phyloP scores from a whole-genome alignment of 1,140 invertebrate genomes.

The Drosophila ananassae region DNA sequence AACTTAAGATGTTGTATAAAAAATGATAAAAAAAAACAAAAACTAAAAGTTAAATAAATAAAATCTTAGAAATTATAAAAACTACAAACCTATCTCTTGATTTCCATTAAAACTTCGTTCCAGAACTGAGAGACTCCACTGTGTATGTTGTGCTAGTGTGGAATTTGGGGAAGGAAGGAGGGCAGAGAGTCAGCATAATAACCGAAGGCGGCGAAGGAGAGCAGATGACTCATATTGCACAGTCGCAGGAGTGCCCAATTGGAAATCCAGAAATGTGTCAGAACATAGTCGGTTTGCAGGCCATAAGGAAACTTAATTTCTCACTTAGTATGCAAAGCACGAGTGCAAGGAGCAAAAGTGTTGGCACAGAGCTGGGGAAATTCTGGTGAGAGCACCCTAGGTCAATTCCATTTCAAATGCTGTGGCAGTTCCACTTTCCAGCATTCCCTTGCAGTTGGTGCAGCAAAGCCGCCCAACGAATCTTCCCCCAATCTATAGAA shows the following conservation, averaged over 20 bases:
- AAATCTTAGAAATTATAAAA: too few species aligned
- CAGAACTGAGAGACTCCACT: slow-evolving; percentile 2
- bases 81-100: too few species aligned
- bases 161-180: slow-evolving; percentile 6
- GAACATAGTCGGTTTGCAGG: slow-evolving; percentile 6
- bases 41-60: too few species aligned
- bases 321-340: slow-evolving; percentile 30
- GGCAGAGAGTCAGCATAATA: slow-evolving; percentile 26
- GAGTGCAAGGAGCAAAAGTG: slow-evolving; percentile 8
- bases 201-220: slow-evolving; percentile 43
- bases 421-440: slow-evolving; percentile 36
- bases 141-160: slow-evolving; percentile 5
- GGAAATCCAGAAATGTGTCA: slow-evolving; percentile 35
- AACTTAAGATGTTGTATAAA: too few species aligned
- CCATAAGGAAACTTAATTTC: slow-evolving; percentile 16
- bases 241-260: slow-evolving; percentile 57
- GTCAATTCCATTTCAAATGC: slow-evolving; percentile 13
- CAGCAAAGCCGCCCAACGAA: slow-evolving; percentile 3
- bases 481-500: not conserved
- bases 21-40: not conserved
- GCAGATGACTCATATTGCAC: slow-evolving; percentile 55
- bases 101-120: not conserved
- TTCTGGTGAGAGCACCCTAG: slow-evolving; percentile 11
- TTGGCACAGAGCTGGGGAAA: not conserved
- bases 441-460: slow-evolving; percentile 50